Base-by-base conservation (phyloP, 1,140 invertebrate genomes). In the Aradophagus sp. region DNA sequence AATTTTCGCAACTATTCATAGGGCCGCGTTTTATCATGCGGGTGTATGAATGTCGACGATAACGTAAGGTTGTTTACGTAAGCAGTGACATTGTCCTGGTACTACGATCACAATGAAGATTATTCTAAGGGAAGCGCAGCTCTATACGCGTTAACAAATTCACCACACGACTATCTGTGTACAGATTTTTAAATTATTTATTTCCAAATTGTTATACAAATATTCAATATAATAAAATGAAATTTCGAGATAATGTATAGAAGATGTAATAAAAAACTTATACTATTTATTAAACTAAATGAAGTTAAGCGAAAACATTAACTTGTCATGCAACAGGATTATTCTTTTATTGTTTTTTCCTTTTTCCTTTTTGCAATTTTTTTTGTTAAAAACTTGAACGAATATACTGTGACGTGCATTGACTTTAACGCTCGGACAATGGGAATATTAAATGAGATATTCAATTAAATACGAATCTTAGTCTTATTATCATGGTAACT, bases 61-160 rank as follows among this genome's bases (percentile, higher is more conserved):
- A 66, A 58, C 44, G 52, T 58, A 45, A 53, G 52, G 63, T 56
- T 53, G 53, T 67, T 67, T 67, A 59, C 47, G 63, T 53, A 58
- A 66, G 52, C 62, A 58, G 39, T 59, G 53, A 52, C 47, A 52
- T 59, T 58, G 53, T 47, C 45, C 47, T 38, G 47, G 31, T 67
- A 44, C 63, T 44, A 38, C 39, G 63, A 59, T 68, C 55, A 34
- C 55, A 68, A 41, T 38, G 17, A 31, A 19, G 63, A 68, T 59
- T 47, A 53, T 31, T 41, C 8, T 52, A 58, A 67, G 45, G 53
- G 63, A 58, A 58, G 52, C 26, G 53, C 27, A n/a, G 32, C 27
- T 52, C 47, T 26, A n/a, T 32, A 27, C 56, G 42, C 35, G 44
- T 47, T 19, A 65, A 47, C 23, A 47, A 53, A 65, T 47, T 31